Conservation (phyloP, 1,140 invertebrate genomes). For the Listronotus oregonensis region DNA sequence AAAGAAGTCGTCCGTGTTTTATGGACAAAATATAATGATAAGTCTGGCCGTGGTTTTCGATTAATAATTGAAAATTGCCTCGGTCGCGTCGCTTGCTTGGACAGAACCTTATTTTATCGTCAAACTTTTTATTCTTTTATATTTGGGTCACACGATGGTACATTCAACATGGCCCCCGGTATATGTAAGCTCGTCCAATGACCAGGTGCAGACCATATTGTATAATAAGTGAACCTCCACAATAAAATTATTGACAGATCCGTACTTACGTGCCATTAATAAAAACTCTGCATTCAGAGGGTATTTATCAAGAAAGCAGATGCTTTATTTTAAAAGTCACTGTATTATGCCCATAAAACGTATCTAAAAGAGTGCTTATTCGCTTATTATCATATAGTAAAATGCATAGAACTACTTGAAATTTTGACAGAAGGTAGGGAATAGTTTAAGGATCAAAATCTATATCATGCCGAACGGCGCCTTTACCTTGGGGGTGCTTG, state of each 20-base stretch:
- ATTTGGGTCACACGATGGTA: constrained; percentile 39
- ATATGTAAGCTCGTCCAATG: constrained; percentile 39
- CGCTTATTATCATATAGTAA: too few relatives aligned
- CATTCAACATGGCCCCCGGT: constrained; percentile 45
- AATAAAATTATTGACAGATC: constrained; percentile 44
- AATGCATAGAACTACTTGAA: too few relatives aligned
- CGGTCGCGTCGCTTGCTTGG: constrained; percentile 21
- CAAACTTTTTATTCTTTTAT: constrained; percentile 34
- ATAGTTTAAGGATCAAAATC: too few relatives aligned
- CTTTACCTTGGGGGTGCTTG: too few relatives aligned
- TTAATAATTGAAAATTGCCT: constrained; percentile 38
- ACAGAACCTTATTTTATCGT: constrained; percentile 23
- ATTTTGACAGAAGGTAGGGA: too few relatives aligned
- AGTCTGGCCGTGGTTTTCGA: constrained; percentile 29
- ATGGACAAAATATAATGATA: constrained; percentile 36
- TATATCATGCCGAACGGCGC: too few relatives aligned
- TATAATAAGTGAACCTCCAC: constrained; percentile 44
- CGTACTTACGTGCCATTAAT: not conserved
- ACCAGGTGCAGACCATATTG: constrained; percentile 50
- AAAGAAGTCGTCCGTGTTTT: constrained; percentile 13
- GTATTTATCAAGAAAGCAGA: too few relatives aligned
- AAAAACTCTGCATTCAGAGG: too few relatives aligned
- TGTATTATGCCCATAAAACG: too few relatives aligned
- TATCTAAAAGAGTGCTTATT: too few relatives aligned
- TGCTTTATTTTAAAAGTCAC: too few relatives aligned